A percentile compares a stretch with the other conserved stretches of the same genome.
These are phyloP conservation scores for Telmatherina bonti DNA, from an alignment of 2,797 vertebrate genomes.

Conservation along the genomic window DNA sequence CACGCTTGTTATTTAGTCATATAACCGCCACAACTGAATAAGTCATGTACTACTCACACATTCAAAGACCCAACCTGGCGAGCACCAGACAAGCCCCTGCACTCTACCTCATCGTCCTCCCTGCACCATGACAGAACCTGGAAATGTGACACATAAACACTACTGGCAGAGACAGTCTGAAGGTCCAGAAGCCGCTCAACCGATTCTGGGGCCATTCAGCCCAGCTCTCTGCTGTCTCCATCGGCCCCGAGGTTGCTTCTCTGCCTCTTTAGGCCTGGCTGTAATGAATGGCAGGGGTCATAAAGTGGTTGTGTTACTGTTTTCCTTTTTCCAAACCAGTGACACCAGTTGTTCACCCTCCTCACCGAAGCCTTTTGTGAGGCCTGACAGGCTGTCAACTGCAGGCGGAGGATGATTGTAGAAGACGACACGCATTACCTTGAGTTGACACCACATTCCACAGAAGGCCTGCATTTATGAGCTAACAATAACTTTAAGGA, in stretches of 20 bases:
- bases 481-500: conserved; percentile 56
- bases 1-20: conserved; percentile 48
- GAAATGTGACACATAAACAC: conserved; percentile 75
- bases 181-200: too few relatives aligned
- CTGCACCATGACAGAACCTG: conserved; percentile 78
- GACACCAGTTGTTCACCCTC: conserved; percentile 80
- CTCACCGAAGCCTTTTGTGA: conserved; percentile 73
- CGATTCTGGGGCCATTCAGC: conserved; percentile 46
- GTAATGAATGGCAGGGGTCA: conserved; percentile 71
- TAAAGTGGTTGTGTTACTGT: conserved; percentile 79
- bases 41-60: conserved; percentile 40
- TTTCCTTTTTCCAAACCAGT: conserved; percentile 73
- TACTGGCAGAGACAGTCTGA: conserved; percentile 62
- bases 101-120: conserved; percentile 53
- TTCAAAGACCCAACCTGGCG: conserved; percentile 50
- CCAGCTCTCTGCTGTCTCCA: conserved; percentile 49
- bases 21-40: conserved; percentile 33
- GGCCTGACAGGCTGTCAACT: conserved; percentile 69
- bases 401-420: conserved; percentile 54
- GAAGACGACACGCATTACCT: conserved; percentile 62
- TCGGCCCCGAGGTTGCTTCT: conserved; percentile 35
- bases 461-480: conserved; percentile 43
- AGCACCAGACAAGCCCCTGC: conserved; percentile 66
- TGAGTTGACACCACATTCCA: conserved; percentile 63
- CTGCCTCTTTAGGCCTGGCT: conserved; percentile 51